Conservation (phyloP, 2,113 vertebrate species). For the Ibidorhyncha struthersii region DNA sequence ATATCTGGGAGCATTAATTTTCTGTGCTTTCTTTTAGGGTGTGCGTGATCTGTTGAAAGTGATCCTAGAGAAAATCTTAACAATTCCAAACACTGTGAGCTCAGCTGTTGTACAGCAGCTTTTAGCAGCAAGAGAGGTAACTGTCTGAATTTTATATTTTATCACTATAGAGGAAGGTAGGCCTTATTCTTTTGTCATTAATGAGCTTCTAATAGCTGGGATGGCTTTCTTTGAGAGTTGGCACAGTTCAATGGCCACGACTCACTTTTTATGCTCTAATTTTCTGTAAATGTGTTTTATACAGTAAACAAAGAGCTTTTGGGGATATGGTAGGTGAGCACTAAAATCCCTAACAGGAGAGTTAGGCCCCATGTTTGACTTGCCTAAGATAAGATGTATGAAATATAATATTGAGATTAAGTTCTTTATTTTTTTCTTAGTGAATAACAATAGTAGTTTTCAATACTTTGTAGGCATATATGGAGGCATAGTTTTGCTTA, state of each 20-base stretch:
- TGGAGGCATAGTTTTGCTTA: neutral
- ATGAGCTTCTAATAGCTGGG: neutral
- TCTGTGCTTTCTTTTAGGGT: constrained; percentile 76
- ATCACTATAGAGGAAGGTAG: neutral
- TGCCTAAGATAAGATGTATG: neutral
- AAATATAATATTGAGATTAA: neutral
- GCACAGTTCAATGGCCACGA: neutral
- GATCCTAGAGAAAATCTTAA: constrained; percentile 95
- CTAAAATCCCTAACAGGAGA: neutral
- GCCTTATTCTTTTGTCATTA: neutral
- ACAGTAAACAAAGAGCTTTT: neutral
- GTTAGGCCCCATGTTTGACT: neutral
- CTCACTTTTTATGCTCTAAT: neutral
- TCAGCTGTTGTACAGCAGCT: constrained; percentile 97
- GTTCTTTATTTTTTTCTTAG: neutral
- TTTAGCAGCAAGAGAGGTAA: constrained; percentile 92
- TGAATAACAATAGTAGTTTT: neutral
- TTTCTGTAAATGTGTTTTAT: neutral
- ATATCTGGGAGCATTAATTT: neutral
- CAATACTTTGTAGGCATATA: neutral
- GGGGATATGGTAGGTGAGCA: neutral
- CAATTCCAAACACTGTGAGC: constrained; percentile 93
- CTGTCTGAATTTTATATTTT: neutral
- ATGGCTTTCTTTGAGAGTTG: neutral
- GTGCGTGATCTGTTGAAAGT: constrained; percentile 94